These are phyloP conservation scores for Ectemnius continuus DNA, from an alignment of 2,888 invertebrate species.

Conservation along the genomic window DNA sequence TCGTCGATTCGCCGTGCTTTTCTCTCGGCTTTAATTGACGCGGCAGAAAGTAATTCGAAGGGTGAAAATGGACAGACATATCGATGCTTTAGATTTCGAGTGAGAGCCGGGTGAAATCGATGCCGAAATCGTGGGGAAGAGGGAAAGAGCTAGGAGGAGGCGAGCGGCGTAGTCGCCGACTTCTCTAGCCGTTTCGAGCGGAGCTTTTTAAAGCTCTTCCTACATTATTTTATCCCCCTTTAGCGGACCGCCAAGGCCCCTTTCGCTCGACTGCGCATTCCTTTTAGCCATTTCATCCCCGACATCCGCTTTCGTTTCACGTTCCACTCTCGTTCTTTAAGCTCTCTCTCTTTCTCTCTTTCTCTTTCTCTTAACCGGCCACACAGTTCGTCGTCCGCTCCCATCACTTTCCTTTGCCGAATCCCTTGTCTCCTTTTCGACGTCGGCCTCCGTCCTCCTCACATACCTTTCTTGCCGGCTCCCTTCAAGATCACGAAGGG, in stretches of 20 bases:
- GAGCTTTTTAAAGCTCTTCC: constrained; percentile 64
- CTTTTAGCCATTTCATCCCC: constrained; percentile 74
- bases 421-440: too few species aligned
- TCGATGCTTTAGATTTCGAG: too few species aligned
- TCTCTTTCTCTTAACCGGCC: not conserved
- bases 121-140: constrained; percentile 10
- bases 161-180: constrained; percentile 16
- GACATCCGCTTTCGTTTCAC: constrained; percentile 66
- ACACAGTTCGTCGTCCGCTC: too few species aligned
- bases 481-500: not conserved
- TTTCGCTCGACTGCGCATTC: constrained; percentile 75
- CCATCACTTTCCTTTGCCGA: too few species aligned
- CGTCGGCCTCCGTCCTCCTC: too few species aligned
- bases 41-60: too few species aligned
- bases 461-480: too few species aligned
- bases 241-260: constrained; percentile 53
- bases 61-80: too few species aligned
- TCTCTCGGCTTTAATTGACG: too few species aligned
- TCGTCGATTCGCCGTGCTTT: too few species aligned
- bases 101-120: too few species aligned
- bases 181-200: constrained; percentile 46
- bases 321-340: constrained; percentile 59
- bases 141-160: constrained; percentile 33
- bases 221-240: constrained; percentile 66
- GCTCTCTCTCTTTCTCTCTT: not conserved